Base-by-base conservation (phyloP, 2,113 vertebrate species). In the Erythrolamprus reginae region DNA sequence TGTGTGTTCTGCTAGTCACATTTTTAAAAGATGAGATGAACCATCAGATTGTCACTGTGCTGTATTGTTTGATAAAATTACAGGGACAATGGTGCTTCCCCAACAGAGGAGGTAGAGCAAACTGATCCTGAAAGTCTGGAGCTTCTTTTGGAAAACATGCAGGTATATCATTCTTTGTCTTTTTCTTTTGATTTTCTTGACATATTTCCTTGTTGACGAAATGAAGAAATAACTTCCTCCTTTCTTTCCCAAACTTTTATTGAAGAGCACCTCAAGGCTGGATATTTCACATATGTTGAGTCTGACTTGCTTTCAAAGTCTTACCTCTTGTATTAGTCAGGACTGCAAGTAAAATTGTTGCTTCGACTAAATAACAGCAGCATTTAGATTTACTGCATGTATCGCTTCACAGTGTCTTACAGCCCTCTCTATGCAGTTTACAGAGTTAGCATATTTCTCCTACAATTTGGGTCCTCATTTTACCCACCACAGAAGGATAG, bases 71-170 rank as follows among this genome's bases (percentile, higher is more conserved):
- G 42, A 28, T 3, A 61, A 28, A 77, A 21, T 24, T 4, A 65
- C 93, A 98, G 98, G 96, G 94, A 94, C 82, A 95, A 91, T 85
- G 91, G 92, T 65, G 86, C 92, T 87, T 97, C 96, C 61, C 94
- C 96, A 51, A 77, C 94, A 17, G 89, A 90, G 24, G 38, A 33
- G 91, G 86, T 23, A 28, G 90, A 15, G 84, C 84, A 89, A 90
- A 89, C 94, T 85, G 92, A 89, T 56, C 48, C 0, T 92, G 95
- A 97, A 51, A 88, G 12, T 86, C 95, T 96, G 65, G 96, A 97
- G 90, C 96, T 96, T 10, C 94, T 92, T 0, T 47, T 96, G 86
- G 94, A 96, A 24, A 92, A 93, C 91, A 96, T 92, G 3, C 96
- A 98, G 97, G 98, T 7, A 33, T 24, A 21, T 26, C 51, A 53